Evolutionary conservation across 2,113 vertebrate genomes (phyloP).

Genomic region (Tachuris rubrigastra): DNA sequence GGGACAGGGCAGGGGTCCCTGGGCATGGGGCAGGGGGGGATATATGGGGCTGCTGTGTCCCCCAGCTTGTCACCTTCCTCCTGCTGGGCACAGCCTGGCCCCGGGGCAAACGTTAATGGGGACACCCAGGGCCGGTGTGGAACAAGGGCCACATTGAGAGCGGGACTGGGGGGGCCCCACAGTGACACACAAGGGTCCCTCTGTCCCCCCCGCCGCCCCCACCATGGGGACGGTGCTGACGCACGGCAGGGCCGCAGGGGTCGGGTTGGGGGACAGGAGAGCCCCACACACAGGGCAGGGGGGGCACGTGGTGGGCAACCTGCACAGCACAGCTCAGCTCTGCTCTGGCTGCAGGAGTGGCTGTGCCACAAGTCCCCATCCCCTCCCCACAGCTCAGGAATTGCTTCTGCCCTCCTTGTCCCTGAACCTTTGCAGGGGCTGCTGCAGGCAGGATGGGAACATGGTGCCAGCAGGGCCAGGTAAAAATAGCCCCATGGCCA

Average conservation of each 20-base stretch:
- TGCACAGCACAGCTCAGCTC: background rate
- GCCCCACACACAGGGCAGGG: accelerated
- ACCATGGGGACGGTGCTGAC: background rate
- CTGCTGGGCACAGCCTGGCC: background rate
- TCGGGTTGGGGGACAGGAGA: background rate
- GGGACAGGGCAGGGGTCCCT: accelerated
- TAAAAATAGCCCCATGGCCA: background rate
- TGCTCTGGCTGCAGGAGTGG: background rate
- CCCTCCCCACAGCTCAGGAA: background rate
- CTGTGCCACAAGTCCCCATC: background rate
- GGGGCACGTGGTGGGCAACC: too few species aligned
- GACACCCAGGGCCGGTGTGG: background rate
- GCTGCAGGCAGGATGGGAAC: background rate
- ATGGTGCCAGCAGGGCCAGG: background rate
- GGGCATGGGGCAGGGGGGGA: background rate
- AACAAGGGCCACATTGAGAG: constrained; percentile 65
- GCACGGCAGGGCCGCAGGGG: background rate
- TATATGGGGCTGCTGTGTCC: background rate
- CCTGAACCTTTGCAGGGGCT: background rate
- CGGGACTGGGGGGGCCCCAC: background rate
- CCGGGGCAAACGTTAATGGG: background rate
- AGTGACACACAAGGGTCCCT: background rate
- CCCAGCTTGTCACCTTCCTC: background rate
- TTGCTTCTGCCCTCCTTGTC: background rate
- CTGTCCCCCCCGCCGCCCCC: background rate